A percentile compares a stretch with the other conserved stretches of the same genome.
Conservation (phyloP, 2,797 vertebrate genomes). For the Arctocebus calabarensis region DNA sequence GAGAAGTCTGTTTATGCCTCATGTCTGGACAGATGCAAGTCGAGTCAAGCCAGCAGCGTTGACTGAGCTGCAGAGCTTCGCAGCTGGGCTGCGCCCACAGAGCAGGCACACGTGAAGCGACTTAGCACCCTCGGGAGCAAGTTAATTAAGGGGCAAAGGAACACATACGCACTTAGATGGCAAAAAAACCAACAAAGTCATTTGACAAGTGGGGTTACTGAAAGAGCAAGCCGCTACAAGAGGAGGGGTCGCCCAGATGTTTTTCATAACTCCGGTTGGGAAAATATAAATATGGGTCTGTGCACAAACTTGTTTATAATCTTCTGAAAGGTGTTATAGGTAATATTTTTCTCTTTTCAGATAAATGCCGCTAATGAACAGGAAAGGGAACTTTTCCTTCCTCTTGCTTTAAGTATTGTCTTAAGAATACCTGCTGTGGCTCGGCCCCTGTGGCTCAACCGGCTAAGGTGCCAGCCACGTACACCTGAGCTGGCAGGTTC, state of each 20-base stretch:
- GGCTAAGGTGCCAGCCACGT: too few relatives aligned
- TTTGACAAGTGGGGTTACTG: background rate
- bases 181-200: background rate
- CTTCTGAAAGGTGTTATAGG: background rate
- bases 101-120: background rate
- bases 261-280: background rate
- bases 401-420: background rate
- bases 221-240: background rate
- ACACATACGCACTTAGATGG: background rate
- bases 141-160: background rate
- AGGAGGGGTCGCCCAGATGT: background rate
- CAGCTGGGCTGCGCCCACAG: background rate
- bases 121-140: background rate
- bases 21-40: background rate
- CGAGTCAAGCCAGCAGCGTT: background rate
- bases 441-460: too few relatives aligned
- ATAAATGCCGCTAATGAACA: too few relatives aligned
- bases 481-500: too few relatives aligned
- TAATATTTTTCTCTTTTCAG: background rate
- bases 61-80: background rate
- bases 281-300: background rate
- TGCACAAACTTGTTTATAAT: background rate
- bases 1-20: background rate
- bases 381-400: background rate
- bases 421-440: background rate